Evolutionary conservation across 2,888 invertebrate species (phyloP).

Genomic region (Brachyopa scutellaris): DNA sequence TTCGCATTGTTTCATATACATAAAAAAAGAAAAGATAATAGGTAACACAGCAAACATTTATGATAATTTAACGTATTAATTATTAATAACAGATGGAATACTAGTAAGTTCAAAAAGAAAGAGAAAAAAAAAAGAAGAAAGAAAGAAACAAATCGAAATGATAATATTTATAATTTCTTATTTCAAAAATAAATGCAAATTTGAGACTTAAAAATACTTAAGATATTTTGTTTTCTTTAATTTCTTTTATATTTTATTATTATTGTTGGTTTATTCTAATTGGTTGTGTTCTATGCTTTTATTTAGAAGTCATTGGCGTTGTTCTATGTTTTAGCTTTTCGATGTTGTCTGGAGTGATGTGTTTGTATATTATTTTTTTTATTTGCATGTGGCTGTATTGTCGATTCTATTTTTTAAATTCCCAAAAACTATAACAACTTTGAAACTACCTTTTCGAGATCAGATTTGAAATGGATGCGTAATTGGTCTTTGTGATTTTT

Average conservation of each 20-base stretch:
- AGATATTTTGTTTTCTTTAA: slow-evolving; percentile 48
- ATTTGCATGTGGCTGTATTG: too few species aligned
- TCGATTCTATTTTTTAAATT: too few species aligned
- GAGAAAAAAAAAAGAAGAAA: slow-evolving; percentile 13
- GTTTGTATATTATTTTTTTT: slow-evolving; percentile 1
- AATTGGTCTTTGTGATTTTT: too few species aligned
- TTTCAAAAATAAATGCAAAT: slow-evolving; percentile 72
- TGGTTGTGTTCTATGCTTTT: slow-evolving; percentile 4
- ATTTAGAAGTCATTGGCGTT: background rate
- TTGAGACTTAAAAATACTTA: slow-evolving; percentile 72
- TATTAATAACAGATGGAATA: slow-evolving; percentile 49
- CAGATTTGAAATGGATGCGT: too few species aligned
- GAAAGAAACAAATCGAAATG: slow-evolving; percentile 46
- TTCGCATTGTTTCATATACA: slow-evolving; percentile 40
- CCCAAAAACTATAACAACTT: too few species aligned
- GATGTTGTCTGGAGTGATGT: slow-evolving; percentile 12
- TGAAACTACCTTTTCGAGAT: too few species aligned
- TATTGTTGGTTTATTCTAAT: background rate
- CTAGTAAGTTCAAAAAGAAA: slow-evolving; percentile 53
- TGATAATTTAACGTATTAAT: slow-evolving; percentile 55
- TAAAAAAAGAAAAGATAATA: slow-evolving; percentile 19
- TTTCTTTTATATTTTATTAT: slow-evolving; percentile 5
- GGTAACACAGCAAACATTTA: background rate
- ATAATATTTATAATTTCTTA: slow-evolving; percentile 71
- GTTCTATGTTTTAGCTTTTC: slow-evolving; percentile 14